phyloP scores from a whole-genome alignment of 2,888 invertebrate genomes.

The Limnephilus rhombicus region DNA sequence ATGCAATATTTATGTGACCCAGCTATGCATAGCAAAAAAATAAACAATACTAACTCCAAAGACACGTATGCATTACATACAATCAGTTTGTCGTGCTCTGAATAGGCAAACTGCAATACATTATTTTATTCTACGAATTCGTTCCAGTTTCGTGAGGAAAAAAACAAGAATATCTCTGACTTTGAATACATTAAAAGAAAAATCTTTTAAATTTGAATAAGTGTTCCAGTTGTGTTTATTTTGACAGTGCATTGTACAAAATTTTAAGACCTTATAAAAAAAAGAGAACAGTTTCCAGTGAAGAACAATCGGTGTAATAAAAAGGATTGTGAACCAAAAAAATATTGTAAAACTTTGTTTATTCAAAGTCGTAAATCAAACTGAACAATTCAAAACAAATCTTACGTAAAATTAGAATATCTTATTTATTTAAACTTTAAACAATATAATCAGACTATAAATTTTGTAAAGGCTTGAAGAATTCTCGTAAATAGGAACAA shows the following conservation, averaged over 20 bases:
- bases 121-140: constrained; percentile 9
- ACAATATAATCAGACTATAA: constrained; percentile 39
- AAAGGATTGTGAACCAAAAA: constrained; percentile 25
- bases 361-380: constrained; percentile 35
- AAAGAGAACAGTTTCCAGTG: constrained; percentile 30
- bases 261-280: constrained; percentile 30
- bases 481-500: constrained; percentile 24
- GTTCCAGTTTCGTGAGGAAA: constrained; percentile 25
- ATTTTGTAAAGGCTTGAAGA: constrained; percentile 8
- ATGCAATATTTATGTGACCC: constrained; percentile 21
- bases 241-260: constrained; percentile 34
- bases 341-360: constrained; percentile 19
- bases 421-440: constrained; percentile 16
- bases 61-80: constrained; percentile 17
- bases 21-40: constrained; percentile 26
- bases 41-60: background rate
- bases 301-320: constrained; percentile 14
- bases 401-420: constrained; percentile 51
- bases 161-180: constrained; percentile 13
- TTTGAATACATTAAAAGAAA: constrained; percentile 12
- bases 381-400: background rate
- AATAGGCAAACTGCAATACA: constrained; percentile 1
- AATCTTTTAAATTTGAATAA: constrained; percentile 4
- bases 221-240: constrained; percentile 12
- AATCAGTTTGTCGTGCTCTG: constrained; percentile 39